Evolutionary conservation across 2,888 invertebrate species (phyloP).

Genomic region (Limulus polyphemus): DNA sequence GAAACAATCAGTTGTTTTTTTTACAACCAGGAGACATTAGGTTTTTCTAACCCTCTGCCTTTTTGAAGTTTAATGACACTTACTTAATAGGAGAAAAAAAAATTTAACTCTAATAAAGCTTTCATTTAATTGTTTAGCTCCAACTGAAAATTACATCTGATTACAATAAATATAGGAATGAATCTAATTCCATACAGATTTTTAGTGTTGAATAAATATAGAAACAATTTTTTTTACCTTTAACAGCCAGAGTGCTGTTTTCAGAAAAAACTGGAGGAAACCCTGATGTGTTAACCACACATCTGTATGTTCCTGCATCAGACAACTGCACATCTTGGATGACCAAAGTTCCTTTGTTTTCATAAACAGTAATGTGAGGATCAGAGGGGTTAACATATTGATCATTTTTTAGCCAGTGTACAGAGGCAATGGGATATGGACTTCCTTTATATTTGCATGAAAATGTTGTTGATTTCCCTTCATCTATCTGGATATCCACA

Average conservation of each 20-base stretch:
- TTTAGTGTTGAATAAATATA: not conserved
- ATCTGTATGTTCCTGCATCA: constrained; percentile 54
- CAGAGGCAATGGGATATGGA: constrained; percentile 46
- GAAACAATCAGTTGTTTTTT: too few relatives aligned
- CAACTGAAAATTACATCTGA: too few relatives aligned
- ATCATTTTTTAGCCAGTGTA: constrained; percentile 57
- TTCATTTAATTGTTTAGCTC: too few relatives aligned
- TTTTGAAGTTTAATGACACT: too few relatives aligned
- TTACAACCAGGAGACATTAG: too few relatives aligned
- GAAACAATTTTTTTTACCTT: constrained; percentile 38
- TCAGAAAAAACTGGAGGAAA: constrained; percentile 47
- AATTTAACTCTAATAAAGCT: too few relatives aligned
- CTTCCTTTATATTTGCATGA: constrained; percentile 45
- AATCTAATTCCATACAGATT: not conserved
- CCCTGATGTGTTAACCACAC: constrained; percentile 52
- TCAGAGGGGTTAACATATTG: constrained; percentile 39
- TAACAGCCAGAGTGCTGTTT: constrained; percentile 47
- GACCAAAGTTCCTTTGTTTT: constrained; percentile 43
- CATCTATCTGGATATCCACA: constrained; percentile 46
- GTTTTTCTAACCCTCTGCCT: too few relatives aligned
- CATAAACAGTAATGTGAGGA: constrained; percentile 29
- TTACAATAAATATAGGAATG: too few relatives aligned
- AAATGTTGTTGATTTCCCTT: constrained; percentile 51
- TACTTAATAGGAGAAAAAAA: too few relatives aligned
- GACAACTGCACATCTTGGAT: constrained; percentile 43